A percentile compares a stretch with the other conserved stretches of the same genome.
phyloP scores from a whole-genome alignment of 2,888 invertebrate species.

The Leistus spinibarbis region DNA sequence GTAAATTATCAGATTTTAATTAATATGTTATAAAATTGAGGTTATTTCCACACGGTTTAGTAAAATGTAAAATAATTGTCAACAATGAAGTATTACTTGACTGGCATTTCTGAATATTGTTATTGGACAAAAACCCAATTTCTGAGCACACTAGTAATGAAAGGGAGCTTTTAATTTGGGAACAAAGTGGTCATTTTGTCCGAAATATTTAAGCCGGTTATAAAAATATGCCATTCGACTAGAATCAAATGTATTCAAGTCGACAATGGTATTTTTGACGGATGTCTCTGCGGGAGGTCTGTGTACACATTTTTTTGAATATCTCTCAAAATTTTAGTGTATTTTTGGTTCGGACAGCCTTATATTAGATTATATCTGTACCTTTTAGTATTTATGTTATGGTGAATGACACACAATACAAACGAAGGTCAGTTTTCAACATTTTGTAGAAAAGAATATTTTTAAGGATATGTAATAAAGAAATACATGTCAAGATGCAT shows the following conservation, averaged over 20 bases:
- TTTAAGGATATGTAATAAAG: slow-evolving; percentile 15
- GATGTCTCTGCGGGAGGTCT: slow-evolving; percentile 13
- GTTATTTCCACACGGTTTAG: too few relatives aligned
- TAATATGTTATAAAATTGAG: too few relatives aligned
- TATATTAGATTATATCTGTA: slow-evolving; percentile 33
- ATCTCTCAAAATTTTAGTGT: slow-evolving; percentile 1
- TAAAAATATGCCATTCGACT: slow-evolving; percentile 34
- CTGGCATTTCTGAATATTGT: too few relatives aligned
- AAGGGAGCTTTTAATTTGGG: slow-evolving; percentile 23
- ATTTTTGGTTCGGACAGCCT: not conserved
- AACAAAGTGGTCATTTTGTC: slow-evolving; percentile 10
- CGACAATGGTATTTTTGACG: not conserved
- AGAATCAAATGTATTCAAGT: slow-evolving; percentile 11
- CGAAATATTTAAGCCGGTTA: slow-evolving; percentile 27
- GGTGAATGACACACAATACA: slow-evolving; percentile 23
- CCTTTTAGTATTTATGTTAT: slow-evolving; percentile 35
- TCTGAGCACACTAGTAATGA: slow-evolving; percentile 9
- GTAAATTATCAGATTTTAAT: too few relatives aligned
- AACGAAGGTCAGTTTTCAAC: slow-evolving; percentile 21
- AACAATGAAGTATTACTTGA: too few relatives aligned
- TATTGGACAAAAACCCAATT: slow-evolving; percentile 27
- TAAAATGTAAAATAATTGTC: too few relatives aligned
- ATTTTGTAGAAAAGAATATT: slow-evolving; percentile 10
- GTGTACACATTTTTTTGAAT: slow-evolving; percentile 2
- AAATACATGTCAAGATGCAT: slow-evolving; percentile 14